Conservation (phyloP, 2,797 vertebrate genomes). For the Acipenser transmontanus region DNA sequence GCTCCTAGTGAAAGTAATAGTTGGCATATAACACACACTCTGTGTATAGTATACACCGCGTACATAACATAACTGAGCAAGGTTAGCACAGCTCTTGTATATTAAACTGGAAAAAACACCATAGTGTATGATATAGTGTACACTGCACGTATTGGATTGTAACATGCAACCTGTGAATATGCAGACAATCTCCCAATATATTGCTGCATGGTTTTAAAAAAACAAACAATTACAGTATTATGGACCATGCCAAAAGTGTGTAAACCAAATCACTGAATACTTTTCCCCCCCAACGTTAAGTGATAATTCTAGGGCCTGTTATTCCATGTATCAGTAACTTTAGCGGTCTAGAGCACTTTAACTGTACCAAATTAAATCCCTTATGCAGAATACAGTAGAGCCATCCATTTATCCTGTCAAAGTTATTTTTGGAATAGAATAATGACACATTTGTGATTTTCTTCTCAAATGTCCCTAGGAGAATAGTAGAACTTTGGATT, state of each 20-base stretch:
- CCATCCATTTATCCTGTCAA: neutral
- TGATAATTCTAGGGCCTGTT: neutral
- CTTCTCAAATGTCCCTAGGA: slow-evolving; percentile 4
- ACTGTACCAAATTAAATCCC: neutral
- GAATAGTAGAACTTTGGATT: neutral
- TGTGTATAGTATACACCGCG: too few species aligned
- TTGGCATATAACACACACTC: too few species aligned
- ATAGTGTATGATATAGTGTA: too few species aligned
- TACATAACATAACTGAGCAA: too few species aligned
- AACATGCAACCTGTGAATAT: too few species aligned
- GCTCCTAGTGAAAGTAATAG: too few species aligned
- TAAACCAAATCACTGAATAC: neutral
- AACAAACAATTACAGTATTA: too few species aligned
- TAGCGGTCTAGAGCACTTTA: neutral
- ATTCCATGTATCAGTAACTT: neutral
- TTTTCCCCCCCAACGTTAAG: neutral
- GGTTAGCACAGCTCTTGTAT: too few species aligned
- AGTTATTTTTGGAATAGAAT: slow-evolving; percentile 23
- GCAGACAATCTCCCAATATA: too few species aligned
- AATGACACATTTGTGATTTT: slow-evolving; percentile 10
- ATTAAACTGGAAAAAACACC: too few species aligned
- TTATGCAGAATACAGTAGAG: neutral
- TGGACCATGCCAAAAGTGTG: neutral
- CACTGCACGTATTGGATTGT: too few species aligned
- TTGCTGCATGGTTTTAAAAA: too few species aligned